phyloP scores from a whole-genome alignment of 2,797 vertebrate species.

The Anolis apletophallus region DNA sequence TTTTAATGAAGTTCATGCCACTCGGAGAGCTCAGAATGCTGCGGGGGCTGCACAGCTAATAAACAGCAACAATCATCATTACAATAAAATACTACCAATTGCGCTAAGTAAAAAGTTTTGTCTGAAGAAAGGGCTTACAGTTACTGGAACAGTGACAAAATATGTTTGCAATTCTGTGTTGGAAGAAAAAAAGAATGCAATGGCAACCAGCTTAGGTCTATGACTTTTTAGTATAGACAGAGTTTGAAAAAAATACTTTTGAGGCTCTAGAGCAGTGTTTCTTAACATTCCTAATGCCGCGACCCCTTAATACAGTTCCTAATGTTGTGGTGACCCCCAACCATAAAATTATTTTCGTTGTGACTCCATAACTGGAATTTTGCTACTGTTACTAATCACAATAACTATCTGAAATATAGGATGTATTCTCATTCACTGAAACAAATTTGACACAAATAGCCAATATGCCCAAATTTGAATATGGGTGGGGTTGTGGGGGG shows the following conservation, averaged over 20 bases:
- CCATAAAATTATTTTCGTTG: too few species aligned
- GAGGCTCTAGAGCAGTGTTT: too few species aligned
- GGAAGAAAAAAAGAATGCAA: not conserved
- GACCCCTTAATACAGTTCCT: too few species aligned
- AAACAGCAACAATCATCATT: conserved; percentile 36
- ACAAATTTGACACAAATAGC: too few species aligned
- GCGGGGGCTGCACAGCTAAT: not conserved
- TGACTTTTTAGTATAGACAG: not conserved
- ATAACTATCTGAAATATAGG: too few species aligned
- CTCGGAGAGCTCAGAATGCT: not conserved
- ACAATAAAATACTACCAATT: conserved; percentile 40
- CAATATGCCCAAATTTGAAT: too few species aligned
- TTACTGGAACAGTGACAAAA: not conserved
- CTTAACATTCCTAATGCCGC: too few species aligned
- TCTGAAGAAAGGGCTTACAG: not conserved
- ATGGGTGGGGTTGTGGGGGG: too few species aligned
- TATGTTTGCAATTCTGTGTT: not conserved
- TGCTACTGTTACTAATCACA: too few species aligned
- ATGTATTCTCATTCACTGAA: too few species aligned
- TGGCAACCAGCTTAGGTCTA: not conserved
- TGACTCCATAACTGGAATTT: too few species aligned
- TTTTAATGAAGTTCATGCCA: conserved; percentile 26
- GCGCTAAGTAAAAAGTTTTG: conserved; percentile 27
- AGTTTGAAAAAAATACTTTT: not conserved
- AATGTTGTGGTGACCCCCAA: too few species aligned